Evolutionary conservation across 2,888 invertebrate species (phyloP), one percentile per base, ranked within the genome.

Genomic region (Slavum lentiscoides): DNA sequence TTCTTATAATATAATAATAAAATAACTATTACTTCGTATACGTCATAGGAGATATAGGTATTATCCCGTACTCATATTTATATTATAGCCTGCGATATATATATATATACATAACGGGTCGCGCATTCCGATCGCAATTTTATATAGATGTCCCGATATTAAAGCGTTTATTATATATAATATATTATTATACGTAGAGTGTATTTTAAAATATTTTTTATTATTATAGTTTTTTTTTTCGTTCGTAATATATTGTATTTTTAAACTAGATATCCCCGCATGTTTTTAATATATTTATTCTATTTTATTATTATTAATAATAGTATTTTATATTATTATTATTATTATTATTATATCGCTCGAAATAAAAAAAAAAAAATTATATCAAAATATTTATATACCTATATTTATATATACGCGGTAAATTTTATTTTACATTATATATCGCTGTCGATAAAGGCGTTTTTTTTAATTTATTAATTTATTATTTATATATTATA

Each of bases 381-480:
- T 66, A 58, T 74, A 74, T 37, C 53, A 49, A 19, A 55, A 53
- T 49, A 49, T 49, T 49, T 49, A 49, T 49, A 49, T 11, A 11
- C 53, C n/a, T 53, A 53, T 74, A 30, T 74, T 53, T 74, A 43
- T 53, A 7, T 43, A 39, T 66, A 58, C 30, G 30, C 30, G 30
- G 30, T 30, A 30, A 1, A 30, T 21, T 13, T 58, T 58, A 8
- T 21, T 13, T 58, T 58, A 8, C 37, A 58, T 37, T 39, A 55
- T 58, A 6, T 39, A n/a, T 37, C 30, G 53, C 13, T 55, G 53
- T 55, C 74, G 55, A 64, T 6, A 53, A 21, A 55, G 37, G 64
- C 64, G 23, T 74, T 66, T 74, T 74, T 74, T 66, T 66, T 74
- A 66, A 74, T 37, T 74, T 74, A 66, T 74, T 13, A 9, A 49